Conservation (phyloP, 2,888 invertebrate genomes). For the Cactoblastis cactorum region DNA sequence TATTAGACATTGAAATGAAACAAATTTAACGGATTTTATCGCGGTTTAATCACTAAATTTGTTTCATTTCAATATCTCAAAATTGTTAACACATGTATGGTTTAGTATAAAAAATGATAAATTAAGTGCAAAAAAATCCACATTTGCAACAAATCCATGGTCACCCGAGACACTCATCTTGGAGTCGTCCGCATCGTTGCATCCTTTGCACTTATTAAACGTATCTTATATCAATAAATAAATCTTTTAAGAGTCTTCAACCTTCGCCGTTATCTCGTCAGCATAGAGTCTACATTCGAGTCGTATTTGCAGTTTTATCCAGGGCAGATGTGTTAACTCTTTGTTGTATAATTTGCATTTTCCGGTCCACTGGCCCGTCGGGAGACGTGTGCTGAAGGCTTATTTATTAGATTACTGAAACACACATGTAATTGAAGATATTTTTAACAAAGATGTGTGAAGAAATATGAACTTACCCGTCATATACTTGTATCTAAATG, state of each 20-base stretch:
- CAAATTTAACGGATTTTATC: too few relatives aligned
- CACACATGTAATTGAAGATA: slow-evolving; percentile 4
- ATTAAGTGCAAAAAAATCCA: too few relatives aligned
- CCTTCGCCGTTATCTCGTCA: slow-evolving; percentile 30
- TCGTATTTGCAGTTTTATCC: slow-evolving; percentile 35
- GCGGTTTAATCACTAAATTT: too few relatives aligned
- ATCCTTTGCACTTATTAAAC: slow-evolving; percentile 70
- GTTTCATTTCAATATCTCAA: too few relatives aligned
- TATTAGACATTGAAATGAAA: too few relatives aligned
- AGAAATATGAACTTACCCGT: slow-evolving; percentile 1
- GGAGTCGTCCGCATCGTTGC: slow-evolving; percentile 60
- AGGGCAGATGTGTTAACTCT: slow-evolving; percentile 74
- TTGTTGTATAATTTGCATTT: slow-evolving; percentile 77
- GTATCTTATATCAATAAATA: slow-evolving; percentile 72
- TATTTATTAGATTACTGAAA: slow-evolving; percentile 41
- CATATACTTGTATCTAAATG: background rate
- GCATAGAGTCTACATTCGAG: slow-evolving; percentile 34
- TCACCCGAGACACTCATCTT: slow-evolving; percentile 51
- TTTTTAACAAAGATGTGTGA: slow-evolving; percentile 2
- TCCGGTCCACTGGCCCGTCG: slow-evolving; percentile 74
- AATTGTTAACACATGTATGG: too few relatives aligned
- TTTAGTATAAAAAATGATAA: too few relatives aligned
- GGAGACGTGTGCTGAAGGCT: slow-evolving; percentile 41
- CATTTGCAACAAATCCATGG: slow-evolving; percentile 30
- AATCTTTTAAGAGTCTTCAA: slow-evolving; percentile 43